These are phyloP conservation scores for Argyrosomus japonicus DNA, from an alignment of 2,113 vertebrate genomes.

Conservation along the genomic window DNA sequence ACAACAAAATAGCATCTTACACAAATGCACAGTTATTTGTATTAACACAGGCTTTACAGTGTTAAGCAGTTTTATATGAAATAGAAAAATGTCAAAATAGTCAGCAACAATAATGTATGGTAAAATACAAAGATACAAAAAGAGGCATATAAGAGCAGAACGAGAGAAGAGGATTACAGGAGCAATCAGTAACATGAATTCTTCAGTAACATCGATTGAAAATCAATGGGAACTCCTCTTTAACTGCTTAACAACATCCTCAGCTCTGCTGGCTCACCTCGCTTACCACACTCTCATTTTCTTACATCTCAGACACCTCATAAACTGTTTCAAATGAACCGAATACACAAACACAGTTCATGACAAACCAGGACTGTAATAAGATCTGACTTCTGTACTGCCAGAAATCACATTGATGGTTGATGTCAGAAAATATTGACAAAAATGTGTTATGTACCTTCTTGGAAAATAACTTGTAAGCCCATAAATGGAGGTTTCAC, in stretches of 20 bases:
- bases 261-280: neutral
- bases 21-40: slow-evolving; percentile 44
- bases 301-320: neutral
- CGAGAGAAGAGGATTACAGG: neutral
- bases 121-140: slow-evolving; percentile 17
- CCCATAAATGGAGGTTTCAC: neutral
- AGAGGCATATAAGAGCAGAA: neutral
- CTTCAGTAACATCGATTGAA: neutral
- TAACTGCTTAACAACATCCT: neutral
- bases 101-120: neutral
- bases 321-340: neutral
- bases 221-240: slow-evolving; percentile 12
- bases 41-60: slow-evolving; percentile 42
- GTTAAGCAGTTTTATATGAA: neutral
- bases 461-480: neutral
- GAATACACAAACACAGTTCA: neutral
- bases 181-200: slow-evolving; percentile 17
- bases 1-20: slow-evolving; percentile 33
- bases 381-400: neutral
- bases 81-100: slow-evolving; percentile 8
- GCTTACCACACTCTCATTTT: no score
- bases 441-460: neutral
- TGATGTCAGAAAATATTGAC: neutral
- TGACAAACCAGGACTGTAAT: neutral
- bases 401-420: neutral